A percentile compares a stretch with the other conserved stretches of the same genome.
phyloP scores from a whole-genome alignment of 30 jellyfish, hydroid and myxozoan species.

The Cassiopea xamachana region DNA sequence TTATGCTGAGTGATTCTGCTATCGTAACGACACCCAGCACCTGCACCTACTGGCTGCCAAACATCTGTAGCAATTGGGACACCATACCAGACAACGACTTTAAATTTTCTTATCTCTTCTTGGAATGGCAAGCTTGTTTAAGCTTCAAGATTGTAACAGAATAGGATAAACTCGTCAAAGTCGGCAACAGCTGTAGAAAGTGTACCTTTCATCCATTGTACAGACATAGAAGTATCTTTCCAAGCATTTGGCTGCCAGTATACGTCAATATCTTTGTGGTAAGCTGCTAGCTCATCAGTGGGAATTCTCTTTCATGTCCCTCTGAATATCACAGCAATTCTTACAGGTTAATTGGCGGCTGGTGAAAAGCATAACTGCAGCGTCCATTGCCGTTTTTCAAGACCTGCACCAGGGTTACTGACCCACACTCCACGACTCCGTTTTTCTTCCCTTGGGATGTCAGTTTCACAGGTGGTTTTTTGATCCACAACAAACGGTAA shows the following conservation, averaged over 20 bases:
- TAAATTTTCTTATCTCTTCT: constrained; percentile 16
- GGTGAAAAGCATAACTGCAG: constrained; percentile 27
- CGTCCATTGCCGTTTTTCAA: constrained; percentile 54
- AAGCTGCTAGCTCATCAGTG: constrained; percentile 20
- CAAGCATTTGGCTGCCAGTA: constrained; percentile 51
- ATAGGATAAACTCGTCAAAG: constrained; percentile 36
- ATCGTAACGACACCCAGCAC: not conserved
- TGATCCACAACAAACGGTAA: constrained; percentile 64
- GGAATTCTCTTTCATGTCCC: constrained; percentile 48
- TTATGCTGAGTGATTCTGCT: no score
- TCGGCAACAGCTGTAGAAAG: constrained; percentile 46
- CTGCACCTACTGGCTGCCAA: constrained; percentile 68
- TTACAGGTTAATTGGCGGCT: constrained; percentile 1
- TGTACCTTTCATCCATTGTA: constrained; percentile 52
- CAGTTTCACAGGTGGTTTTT: constrained; percentile 29
- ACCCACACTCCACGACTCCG: constrained; percentile 45
- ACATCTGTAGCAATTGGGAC: constrained; percentile 51
- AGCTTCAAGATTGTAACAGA: constrained; percentile 53
- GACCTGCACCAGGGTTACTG: constrained; percentile 50
- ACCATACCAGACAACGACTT: constrained; percentile 58
- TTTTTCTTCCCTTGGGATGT: constrained; percentile 14
- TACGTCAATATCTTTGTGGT: constrained; percentile 43
- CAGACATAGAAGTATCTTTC: constrained; percentile 37
- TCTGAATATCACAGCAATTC: constrained; percentile 34
- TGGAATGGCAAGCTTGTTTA: constrained; percentile 34